A percentile compares a stretch with the other conserved stretches of the same genome.
Conservation (phyloP, 2,888 invertebrate genomes). For the Dynastes hyllus region DNA sequence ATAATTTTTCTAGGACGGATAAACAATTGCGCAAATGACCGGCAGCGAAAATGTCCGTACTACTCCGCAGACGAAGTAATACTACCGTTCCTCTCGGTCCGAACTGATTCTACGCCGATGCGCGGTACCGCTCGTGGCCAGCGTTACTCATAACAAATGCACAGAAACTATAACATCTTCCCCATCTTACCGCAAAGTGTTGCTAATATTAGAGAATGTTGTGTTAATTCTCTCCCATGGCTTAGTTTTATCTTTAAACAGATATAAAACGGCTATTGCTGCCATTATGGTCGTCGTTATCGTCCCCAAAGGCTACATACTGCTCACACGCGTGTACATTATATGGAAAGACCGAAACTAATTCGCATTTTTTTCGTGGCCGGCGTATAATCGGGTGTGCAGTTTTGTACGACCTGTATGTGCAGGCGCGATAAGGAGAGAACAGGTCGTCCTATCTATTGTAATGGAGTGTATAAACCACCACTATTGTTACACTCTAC, state of each 20-base stretch:
- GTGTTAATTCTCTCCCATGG: background rate
- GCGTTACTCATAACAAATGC: too few relatives aligned
- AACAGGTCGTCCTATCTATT: constrained; percentile 1
- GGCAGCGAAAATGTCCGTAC: too few relatives aligned
- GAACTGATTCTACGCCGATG: too few relatives aligned
- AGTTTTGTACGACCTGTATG: background rate
- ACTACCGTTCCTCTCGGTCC: too few relatives aligned
- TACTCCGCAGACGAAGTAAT: too few relatives aligned
- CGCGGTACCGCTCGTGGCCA: too few relatives aligned
- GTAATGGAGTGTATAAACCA: constrained; percentile 32
- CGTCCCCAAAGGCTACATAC: constrained; percentile 25
- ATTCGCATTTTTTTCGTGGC: constrained; percentile 25
- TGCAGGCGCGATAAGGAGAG: background rate
- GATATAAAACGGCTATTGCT: background rate
- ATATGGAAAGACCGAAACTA: constrained; percentile 30
- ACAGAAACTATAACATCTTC: too few relatives aligned
- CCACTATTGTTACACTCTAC: constrained; percentile 24
- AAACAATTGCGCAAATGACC: too few relatives aligned
- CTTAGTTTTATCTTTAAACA: constrained; percentile 8
- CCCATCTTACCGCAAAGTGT: background rate
- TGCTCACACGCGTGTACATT: constrained; percentile 9
- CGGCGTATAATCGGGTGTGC: constrained; percentile 9
- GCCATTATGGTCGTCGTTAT: constrained; percentile 22
- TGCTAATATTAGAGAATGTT: background rate
- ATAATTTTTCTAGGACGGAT: too few relatives aligned